These are phyloP conservation scores for Flabesymbios commensalis DNA, from an alignment of 2,888 invertebrate genomes.

Conservation along the genomic window DNA sequence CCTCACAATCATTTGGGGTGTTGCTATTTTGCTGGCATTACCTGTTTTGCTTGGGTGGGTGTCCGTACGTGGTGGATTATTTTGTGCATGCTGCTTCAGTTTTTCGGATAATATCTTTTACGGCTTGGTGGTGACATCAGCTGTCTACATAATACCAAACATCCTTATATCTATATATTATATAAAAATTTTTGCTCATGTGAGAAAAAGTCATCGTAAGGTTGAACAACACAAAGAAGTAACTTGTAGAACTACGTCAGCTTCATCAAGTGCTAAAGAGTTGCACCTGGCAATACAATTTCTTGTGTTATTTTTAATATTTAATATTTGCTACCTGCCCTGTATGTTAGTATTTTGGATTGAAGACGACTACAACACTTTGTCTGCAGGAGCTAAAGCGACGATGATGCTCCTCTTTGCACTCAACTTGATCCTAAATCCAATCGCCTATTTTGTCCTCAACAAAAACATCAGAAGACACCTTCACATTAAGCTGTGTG, in stretches of 20 bases:
- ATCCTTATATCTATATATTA: not conserved
- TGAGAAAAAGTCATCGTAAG: not conserved
- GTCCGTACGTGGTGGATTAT: not conserved
- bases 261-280: not conserved
- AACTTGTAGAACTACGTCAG: not conserved
- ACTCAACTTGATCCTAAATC: not conserved
- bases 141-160: constrained; percentile 3
- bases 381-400: not conserved
- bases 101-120: constrained; percentile 2
- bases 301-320: constrained; percentile 2
- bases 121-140: not conserved
- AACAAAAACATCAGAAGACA: no score
- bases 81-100: constrained; percentile 7
- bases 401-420: not conserved
- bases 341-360: constrained; percentile 5
- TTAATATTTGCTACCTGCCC: constrained; percentile 10
- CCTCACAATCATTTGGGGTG: not conserved
- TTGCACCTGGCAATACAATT: constrained; percentile 2
- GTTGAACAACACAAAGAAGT: not conserved
- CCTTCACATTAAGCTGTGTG: no score
- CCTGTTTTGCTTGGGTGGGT: constrained; percentile 1
- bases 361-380: not conserved
- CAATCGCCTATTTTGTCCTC: constrained; percentile 3
- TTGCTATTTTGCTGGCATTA: not conserved
- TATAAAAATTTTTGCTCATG: not conserved